These are phyloP conservation scores for Rostratula benghalensis DNA, from an alignment of 2,113 vertebrate species.

Conservation along the genomic window DNA sequence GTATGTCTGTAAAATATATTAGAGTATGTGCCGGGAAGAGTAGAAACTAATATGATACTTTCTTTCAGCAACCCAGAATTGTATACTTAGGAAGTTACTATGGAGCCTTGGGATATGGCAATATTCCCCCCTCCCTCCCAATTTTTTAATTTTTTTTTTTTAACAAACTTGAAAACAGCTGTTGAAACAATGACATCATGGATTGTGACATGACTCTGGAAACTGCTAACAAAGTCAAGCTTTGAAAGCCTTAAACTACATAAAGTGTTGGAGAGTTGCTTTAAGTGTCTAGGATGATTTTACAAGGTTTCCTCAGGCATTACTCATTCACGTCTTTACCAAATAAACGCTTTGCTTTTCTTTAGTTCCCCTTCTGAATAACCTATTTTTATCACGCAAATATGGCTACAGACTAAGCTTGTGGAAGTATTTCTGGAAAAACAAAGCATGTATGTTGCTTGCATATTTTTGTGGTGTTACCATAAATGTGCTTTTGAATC, in stretches of 20 bases:
- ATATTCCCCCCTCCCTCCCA: neutral
- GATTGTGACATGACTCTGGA: conserved; percentile 61
- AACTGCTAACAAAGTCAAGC: conserved; percentile 68
- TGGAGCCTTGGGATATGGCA: conserved; percentile 16
- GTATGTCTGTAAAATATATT: conserved; percentile 2
- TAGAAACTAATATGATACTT: conserved; percentile 1
- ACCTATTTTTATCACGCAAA: neutral
- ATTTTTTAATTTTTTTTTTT: neutral
- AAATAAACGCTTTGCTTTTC: neutral
- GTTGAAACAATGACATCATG: conserved; percentile 79
- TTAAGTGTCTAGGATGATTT: conserved; percentile 29
- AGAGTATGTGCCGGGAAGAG: neutral
- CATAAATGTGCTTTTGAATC: neutral
- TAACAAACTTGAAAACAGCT: conserved; percentile 73
- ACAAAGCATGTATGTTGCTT: neutral
- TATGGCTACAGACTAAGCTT: neutral
- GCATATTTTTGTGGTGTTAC: neutral
- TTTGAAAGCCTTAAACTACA: conserved; percentile 55
- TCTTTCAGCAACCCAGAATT: conserved; percentile 54
- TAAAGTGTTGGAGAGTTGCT: neutral
- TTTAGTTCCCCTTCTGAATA: neutral
- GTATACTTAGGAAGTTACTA: conserved; percentile 33
- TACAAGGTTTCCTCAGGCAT: conserved; percentile 5
- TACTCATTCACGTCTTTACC: neutral
- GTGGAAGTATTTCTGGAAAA: neutral